Percentiles rank a stretch among this genome's conserved stretches.
Evolutionary conservation across 2,113 vertebrate genomes (phyloP).

Genomic region (Pithys albifrons): DNA sequence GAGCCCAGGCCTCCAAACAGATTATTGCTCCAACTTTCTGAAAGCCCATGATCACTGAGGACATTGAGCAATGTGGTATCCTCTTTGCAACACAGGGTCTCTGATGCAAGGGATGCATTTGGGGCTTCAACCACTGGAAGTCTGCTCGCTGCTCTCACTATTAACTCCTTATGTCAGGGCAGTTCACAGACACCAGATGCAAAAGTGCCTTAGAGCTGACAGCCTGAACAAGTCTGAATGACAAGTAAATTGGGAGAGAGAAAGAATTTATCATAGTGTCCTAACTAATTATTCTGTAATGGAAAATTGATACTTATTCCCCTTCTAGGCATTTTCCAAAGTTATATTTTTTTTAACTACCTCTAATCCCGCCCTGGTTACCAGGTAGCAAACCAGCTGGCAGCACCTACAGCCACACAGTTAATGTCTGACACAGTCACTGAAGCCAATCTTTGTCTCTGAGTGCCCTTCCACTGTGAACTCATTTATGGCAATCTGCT

Average conservation of each 20-base stretch:
- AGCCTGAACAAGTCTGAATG: neutral
- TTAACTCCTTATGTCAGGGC: neutral
- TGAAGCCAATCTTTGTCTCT: neutral
- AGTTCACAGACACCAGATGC: neutral
- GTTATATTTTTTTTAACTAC: neutral
- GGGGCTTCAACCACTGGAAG: neutral
- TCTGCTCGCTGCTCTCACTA: accelerated
- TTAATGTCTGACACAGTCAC: neutral
- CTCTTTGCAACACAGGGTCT: constrained; percentile 17
- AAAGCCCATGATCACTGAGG: neutral
- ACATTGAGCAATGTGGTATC: neutral
- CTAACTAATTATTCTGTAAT: neutral
- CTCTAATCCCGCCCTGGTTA: neutral
- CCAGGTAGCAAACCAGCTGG: neutral
- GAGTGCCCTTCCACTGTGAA: neutral
- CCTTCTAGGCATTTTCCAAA: neutral
- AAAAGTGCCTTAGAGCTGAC: neutral
- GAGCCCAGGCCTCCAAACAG: neutral
- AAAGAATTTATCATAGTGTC: neutral
- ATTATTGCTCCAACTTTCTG: neutral
- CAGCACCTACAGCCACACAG: neutral
- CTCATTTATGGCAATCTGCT: neutral
- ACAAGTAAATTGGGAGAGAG: neutral
- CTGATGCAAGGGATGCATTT: neutral
- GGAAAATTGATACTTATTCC: neutral